Percentiles rank a stretch among this genome's conserved stretches.
These are phyloP conservation scores for Bettongia penicillata DNA, from an alignment of 2,113 vertebrate genomes.

Conservation along the genomic window DNA sequence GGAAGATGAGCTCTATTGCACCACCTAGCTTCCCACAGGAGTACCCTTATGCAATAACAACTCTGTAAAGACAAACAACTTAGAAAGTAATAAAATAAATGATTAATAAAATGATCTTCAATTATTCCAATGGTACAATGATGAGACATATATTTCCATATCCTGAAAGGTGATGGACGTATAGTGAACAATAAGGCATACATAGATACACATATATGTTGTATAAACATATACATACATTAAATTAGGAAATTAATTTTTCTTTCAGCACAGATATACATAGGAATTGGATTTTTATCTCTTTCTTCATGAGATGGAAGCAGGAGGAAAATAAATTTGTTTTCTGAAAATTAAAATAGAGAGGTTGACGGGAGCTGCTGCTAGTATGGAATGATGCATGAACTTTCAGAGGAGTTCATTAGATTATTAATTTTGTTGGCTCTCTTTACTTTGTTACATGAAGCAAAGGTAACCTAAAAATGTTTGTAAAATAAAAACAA, in stretches of 20 bases:
- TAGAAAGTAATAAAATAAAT: neutral
- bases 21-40: neutral
- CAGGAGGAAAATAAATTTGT: neutral
- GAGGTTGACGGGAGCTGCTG: neutral
- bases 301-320: neutral
- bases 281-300: neutral
- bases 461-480: neutral
- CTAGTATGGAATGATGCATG: neutral
- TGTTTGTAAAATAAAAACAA: neutral
- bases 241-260: neutral
- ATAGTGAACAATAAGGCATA: neutral
- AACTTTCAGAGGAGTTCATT: neutral
- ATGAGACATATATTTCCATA: neutral
- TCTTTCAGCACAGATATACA: neutral
- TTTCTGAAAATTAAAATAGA: neutral
- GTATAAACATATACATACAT: neutral
- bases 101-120: neutral
- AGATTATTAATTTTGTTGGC: neutral
- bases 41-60: neutral
- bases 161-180: neutral
- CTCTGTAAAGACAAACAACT: neutral
- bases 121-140: neutral
- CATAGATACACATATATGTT: no score
- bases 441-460: neutral
- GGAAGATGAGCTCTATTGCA: neutral